phyloP scores from a whole-genome alignment of 2,113 vertebrate genomes.

The Ranitomeya variabilis region DNA sequence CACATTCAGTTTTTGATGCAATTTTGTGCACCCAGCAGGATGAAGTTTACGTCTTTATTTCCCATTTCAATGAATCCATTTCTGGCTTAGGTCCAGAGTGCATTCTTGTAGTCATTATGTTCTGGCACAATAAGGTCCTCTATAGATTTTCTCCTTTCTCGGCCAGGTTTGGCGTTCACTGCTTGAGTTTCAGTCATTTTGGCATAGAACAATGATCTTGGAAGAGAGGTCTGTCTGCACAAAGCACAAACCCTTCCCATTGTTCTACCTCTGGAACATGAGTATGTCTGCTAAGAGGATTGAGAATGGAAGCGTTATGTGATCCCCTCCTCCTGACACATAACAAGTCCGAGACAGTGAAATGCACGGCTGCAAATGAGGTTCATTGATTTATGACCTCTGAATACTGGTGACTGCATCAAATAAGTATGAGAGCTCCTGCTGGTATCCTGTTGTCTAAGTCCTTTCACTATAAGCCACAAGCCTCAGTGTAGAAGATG shows the following conservation, averaged over 20 bases:
- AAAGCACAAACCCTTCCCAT: conserved; percentile 1
- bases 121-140: background rate
- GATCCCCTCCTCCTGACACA: background rate
- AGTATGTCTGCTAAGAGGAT: background rate
- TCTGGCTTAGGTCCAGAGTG: no score
- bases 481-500: background rate
- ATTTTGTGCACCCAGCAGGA: no score
- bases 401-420: background rate
- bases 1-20: no score
- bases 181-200: conserved; percentile 8
- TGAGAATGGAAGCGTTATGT: background rate
- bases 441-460: background rate
- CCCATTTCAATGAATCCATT: no score
- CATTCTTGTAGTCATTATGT: background rate
- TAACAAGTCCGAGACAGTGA: background rate
- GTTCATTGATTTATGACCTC: background rate
- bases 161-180: background rate
- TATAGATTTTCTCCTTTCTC: background rate
- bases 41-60: no score
- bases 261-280: conserved; percentile 14
- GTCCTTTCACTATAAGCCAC: background rate
- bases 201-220: background rate
- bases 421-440: background rate
- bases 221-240: conserved; percentile 9
- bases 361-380: background rate